phyloP scores from a whole-genome alignment of 2,113 vertebrate genomes.

The Macrotis lagotis region DNA sequence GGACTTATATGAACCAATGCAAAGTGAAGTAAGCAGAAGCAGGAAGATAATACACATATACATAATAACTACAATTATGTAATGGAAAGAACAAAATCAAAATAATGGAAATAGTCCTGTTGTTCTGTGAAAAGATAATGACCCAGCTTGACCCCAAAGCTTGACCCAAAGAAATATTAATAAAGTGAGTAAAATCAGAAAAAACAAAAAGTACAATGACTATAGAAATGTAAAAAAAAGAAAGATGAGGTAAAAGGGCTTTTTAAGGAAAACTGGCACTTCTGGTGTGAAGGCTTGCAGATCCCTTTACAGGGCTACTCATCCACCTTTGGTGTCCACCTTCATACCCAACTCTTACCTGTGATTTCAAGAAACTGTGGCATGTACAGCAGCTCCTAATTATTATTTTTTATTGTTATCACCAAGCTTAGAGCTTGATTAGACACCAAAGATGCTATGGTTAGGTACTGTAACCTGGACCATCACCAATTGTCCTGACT shows the following conservation, averaged over 20 bases:
- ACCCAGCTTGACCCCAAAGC: too few relatives aligned
- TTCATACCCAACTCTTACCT: not conserved
- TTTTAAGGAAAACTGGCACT: not conserved
- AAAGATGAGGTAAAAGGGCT: not conserved
- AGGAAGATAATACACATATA: not conserved
- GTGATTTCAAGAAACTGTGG: not conserved
- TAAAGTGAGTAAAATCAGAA: not conserved
- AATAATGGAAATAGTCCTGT: not conserved
- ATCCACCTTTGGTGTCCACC: not conserved
- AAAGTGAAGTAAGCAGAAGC: not conserved
- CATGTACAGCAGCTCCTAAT: not conserved
- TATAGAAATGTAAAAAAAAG: not conserved
- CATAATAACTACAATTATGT: not conserved
- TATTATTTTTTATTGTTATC: not conserved
- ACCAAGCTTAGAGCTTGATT: not conserved
- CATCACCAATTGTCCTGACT: not conserved
- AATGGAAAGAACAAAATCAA: not conserved
- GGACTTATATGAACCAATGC: not conserved
- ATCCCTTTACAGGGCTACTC: not conserved
- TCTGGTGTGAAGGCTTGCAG: not conserved
- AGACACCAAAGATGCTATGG: not conserved
- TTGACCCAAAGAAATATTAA: not conserved
- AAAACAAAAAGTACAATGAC: not conserved
- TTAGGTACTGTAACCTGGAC: not conserved
- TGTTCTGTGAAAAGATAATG: not conserved